Evolutionary conservation across 2,888 invertebrate species (phyloP), one percentile per base, ranked within the genome.

Genomic region (Drosophila tripunctata): DNA sequence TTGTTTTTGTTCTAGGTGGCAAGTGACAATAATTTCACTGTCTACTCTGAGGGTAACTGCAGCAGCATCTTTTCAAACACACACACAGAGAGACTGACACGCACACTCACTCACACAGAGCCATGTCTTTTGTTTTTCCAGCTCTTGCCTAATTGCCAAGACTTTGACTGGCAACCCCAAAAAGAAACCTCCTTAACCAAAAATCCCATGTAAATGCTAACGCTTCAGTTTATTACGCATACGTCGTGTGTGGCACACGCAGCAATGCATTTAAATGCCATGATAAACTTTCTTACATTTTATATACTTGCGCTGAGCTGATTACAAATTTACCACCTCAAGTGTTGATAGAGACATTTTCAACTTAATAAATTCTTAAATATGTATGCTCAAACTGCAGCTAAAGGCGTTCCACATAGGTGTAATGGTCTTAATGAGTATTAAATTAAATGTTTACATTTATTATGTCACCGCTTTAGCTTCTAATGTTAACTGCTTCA

Each of bases 11-110:
- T 75, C 40, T 67, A 83, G 83, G 80, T 86, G 78, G 69, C 87
- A 82, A 82, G 84, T 82, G 87, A 86, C 80, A 86, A 83, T 82
- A 80, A 86, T 86, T 86, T 67, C 65, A 64, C 67, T 75, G 70
- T 64, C 81, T 62, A 60, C 50, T 50, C 67, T 6, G 40, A 38
- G 40, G 19, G 33, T 14, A 17, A n/a, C 19, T 35, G 45, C 40
- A 40, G 48, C 52, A 35, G 58, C 40, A 19, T 30, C 14, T 27
- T 22, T 56, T 17, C 44, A 30, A 38, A 43, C 22, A 21, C 40
- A 40, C 55, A 47, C 21, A 15, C 30, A 31, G 31, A 21, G 12
- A 24, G 33, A 36, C 21, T 21, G 3, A 21, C 24, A 10, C 10
- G 0, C 17, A 14, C 8, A 6, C 24, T 15, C 19, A n/a, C n/a